Percentiles rank a stretch among this genome's conserved stretches.
Conservation (phyloP, 2,113 vertebrate genomes). For the Semicossyphus pulcher region DNA sequence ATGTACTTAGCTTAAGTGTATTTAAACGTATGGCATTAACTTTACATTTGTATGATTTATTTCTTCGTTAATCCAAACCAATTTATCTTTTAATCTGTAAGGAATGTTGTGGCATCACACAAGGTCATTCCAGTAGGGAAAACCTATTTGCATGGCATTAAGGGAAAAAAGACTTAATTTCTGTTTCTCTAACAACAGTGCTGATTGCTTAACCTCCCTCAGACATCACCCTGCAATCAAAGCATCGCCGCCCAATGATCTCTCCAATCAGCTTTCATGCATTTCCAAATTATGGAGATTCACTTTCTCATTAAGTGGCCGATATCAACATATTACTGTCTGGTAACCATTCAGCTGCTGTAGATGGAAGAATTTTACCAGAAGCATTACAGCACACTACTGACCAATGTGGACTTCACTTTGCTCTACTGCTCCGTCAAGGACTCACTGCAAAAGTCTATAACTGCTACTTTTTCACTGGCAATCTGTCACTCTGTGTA, state of each 20-base stretch:
- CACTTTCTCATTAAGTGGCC: conserved; percentile 36
- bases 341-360: conserved; percentile 21
- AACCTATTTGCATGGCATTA: too few species aligned
- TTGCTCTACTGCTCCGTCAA: not conserved
- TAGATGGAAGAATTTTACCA: not conserved
- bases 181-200: conserved; percentile 12
- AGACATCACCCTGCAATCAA: conserved; percentile 50
- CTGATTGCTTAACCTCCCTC: conserved; percentile 41
- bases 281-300: conserved; percentile 53
- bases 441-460: not conserved
- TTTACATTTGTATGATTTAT: too few species aligned
- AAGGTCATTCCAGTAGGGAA: too few species aligned
- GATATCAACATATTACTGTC: conserved; percentile 33
- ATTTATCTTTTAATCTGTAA: not conserved
- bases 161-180: too few species aligned
- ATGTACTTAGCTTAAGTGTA: too few species aligned
- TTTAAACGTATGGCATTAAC: too few species aligned
- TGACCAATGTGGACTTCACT: not conserved
- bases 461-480: not conserved
- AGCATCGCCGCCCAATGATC: conserved; percentile 27
- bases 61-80: not conserved
- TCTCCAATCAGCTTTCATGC: conserved; percentile 50
- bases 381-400: not conserved
- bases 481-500: not conserved
- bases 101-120: too few species aligned